Conservation (phyloP, 2,888 invertebrate genomes). For the Bembecia ichneumoniformis region DNA sequence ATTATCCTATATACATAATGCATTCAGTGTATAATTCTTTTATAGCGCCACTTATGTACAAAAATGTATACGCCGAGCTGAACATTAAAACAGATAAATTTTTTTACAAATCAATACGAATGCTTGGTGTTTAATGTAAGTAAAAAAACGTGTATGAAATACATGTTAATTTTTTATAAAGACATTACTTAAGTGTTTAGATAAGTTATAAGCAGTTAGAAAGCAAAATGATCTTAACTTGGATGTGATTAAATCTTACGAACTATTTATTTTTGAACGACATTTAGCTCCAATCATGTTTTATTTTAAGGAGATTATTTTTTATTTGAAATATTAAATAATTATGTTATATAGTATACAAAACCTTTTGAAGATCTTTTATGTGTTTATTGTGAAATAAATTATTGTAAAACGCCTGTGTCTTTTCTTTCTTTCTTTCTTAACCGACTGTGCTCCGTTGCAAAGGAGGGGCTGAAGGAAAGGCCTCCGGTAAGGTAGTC, state of each 20-base stretch:
- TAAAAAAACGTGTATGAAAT: too few species aligned
- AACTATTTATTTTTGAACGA: neutral
- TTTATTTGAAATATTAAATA: neutral
- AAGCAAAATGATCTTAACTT: neutral
- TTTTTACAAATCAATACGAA: too few species aligned
- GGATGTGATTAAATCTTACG: neutral
- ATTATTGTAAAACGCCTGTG: conserved; percentile 16
- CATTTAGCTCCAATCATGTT: neutral
- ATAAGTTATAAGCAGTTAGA: too few species aligned
- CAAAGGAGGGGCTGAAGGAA: too few species aligned
- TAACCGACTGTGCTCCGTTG: neutral
- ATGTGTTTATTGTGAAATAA: conserved; percentile 25
- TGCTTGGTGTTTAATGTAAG: too few species aligned
- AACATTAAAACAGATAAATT: too few species aligned
- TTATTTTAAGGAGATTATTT: neutral
- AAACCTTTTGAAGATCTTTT: conserved; percentile 14
- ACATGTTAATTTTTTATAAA: neutral
- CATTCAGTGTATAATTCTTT: too few species aligned
- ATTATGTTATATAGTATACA: conserved; percentile 1
- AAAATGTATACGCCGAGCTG: too few species aligned
- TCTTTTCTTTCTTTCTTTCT: conserved; percentile 4
- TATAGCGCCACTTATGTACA: neutral
- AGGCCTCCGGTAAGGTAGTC: too few species aligned
- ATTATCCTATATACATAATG: too few species aligned
- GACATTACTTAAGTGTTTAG: neutral